phyloP scores from a whole-genome alignment of 35 echinoderm and acorn worm genomes.

The Heliocidaris tuberculata region DNA sequence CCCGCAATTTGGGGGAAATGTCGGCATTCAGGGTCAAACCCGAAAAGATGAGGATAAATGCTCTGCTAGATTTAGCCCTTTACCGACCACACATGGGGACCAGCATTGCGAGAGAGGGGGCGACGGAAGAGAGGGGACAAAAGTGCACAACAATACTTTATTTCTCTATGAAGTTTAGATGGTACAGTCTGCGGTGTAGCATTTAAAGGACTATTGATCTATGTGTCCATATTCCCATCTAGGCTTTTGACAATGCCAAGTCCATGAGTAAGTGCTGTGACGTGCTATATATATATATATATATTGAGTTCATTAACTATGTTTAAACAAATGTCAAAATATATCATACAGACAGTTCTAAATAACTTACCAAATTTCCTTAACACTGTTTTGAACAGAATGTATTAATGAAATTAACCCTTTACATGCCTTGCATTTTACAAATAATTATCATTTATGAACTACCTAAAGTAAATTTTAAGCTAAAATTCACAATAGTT shows the following conservation, averaged over 20 bases:
- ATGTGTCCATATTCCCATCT: not conserved
- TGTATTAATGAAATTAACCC: too few species aligned
- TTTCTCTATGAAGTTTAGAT: slow-evolving; percentile 7
- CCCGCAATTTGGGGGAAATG: not conserved
- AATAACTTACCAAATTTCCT: too few species aligned
- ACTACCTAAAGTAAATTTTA: too few species aligned
- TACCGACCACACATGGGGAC: not conserved
- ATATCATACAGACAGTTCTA: too few species aligned
- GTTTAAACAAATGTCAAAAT: too few species aligned
- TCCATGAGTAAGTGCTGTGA: not conserved
- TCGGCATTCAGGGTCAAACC: not conserved
- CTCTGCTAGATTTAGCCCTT: not conserved
- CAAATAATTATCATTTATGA: too few species aligned
- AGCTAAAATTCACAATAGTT: too few species aligned
- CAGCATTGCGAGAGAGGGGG: not conserved
- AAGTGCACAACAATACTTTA: not conserved
- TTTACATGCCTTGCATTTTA: too few species aligned
- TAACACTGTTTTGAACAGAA: too few species aligned
- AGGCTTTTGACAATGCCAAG: not conserved
- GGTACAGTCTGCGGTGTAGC: not conserved
- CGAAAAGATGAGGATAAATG: slow-evolving; percentile 3
- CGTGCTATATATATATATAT: not conserved
- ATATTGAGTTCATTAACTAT: not conserved
- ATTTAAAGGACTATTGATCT: not conserved
- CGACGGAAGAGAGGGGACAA: not conserved